Conservation (phyloP, 2,797 vertebrate genomes). For the Eulemur albifrons region DNA sequence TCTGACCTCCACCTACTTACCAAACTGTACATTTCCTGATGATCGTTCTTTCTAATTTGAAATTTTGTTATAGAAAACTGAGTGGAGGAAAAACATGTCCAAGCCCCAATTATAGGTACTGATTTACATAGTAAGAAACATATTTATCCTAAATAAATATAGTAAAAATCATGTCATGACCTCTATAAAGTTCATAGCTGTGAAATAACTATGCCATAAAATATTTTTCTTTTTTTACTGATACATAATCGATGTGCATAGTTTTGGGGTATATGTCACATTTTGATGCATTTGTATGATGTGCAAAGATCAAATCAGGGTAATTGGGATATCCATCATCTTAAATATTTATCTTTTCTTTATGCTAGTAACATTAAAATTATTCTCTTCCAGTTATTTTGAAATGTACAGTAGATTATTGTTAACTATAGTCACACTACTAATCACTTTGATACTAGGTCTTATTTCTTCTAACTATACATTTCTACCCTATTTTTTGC, state of each 20-base stretch:
- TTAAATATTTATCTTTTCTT: background rate
- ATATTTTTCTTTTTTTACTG: background rate
- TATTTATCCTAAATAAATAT: background rate
- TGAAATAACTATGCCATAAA: background rate
- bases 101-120: background rate
- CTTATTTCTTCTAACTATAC: background rate
- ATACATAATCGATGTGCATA: background rate
- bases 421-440: background rate
- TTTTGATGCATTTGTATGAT: background rate
- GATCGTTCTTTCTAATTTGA: conserved; percentile 25
- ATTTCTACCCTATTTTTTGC: background rate
- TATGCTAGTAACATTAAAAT: background rate
- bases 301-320: background rate
- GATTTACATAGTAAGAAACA: background rate
- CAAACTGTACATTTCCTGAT: conserved; percentile 3
- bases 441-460: background rate
- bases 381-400: background rate
- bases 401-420: background rate
- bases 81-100: background rate
- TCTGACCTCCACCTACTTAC: background rate
- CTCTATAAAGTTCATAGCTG: background rate
- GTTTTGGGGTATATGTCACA: background rate
- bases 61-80: background rate
- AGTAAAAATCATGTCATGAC: background rate
- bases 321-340: background rate